phyloP scores from a whole-genome alignment of 2,888 invertebrate species.

The Idaea dimidiata region DNA sequence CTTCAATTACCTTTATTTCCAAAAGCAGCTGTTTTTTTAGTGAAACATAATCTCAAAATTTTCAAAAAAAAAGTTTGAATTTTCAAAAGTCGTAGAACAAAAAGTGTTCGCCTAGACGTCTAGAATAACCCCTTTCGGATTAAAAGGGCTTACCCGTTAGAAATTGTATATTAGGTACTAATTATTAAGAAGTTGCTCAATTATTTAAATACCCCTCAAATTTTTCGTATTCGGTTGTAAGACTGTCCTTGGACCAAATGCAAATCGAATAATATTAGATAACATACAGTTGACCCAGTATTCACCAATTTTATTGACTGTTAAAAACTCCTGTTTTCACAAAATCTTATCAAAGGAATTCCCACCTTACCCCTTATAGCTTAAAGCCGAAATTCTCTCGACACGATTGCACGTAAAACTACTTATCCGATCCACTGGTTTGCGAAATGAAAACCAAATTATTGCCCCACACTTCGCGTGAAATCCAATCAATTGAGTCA shows the following conservation, averaged over 20 bases:
- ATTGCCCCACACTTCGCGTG: not conserved
- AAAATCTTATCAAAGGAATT: not conserved
- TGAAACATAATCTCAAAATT: too few species aligned
- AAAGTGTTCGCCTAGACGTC: too few species aligned
- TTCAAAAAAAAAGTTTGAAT: too few species aligned
- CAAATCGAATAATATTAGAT: not conserved
- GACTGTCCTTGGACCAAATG: not conserved
- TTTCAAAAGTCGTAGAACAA: too few species aligned
- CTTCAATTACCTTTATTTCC: too few species aligned
- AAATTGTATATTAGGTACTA: too few species aligned
- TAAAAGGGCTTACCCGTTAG: too few species aligned
- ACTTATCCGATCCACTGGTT: not conserved
- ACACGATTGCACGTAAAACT: not conserved
- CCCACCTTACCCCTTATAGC: not conserved
- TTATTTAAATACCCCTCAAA: too few species aligned
- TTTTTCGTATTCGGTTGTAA: too few species aligned
- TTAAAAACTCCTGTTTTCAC: not conserved
- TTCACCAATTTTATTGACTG: not conserved
- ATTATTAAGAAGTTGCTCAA: too few species aligned
- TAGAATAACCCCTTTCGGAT: too few species aligned
- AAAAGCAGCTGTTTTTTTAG: too few species aligned
- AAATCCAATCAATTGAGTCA: not conserved
- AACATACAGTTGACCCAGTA: not conserved
- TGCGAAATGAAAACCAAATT: constrained; percentile 1
- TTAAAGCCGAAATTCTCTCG: not conserved